Evolutionary conservation across 2,113 vertebrate genomes (phyloP).

Genomic region (Parus major): DNA sequence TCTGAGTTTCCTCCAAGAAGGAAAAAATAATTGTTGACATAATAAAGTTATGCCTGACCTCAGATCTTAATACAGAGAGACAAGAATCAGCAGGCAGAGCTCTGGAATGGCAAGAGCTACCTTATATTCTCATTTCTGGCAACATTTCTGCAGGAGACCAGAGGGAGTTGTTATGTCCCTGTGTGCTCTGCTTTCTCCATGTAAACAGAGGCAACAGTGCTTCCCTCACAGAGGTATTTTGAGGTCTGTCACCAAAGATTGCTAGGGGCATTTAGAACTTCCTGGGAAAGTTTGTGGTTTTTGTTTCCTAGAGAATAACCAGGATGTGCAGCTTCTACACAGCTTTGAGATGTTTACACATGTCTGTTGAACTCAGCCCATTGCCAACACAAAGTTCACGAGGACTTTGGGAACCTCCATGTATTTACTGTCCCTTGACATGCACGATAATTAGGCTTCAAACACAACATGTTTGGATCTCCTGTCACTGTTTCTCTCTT

Average conservation of each 20-base stretch:
- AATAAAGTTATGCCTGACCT: not conserved
- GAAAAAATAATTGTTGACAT: not conserved
- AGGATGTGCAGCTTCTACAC: not conserved
- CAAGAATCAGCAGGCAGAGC: not conserved
- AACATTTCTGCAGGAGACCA: not conserved
- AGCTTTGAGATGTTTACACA: not conserved
- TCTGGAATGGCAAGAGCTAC: not conserved
- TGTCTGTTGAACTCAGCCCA: not conserved
- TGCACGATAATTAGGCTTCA: not conserved
- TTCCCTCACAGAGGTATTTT: not conserved
- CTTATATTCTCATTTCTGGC: not conserved
- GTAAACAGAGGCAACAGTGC: not conserved
- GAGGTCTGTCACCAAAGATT: not conserved
- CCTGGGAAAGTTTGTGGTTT: not conserved
- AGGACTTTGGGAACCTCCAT: not conserved
- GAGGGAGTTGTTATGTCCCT: not conserved
- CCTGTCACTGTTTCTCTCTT: not conserved
- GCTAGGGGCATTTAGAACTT: not conserved
- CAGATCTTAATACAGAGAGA: not conserved
- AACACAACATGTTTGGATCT: not conserved
- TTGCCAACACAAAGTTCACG: not conserved
- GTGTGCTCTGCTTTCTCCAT: not conserved
- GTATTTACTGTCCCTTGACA: not conserved
- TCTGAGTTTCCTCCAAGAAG: not conserved
- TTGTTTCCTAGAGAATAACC: slow-evolving; percentile 3